phyloP scores from a whole-genome alignment of 2,797 vertebrate species.

The Vultur gryphus region DNA sequence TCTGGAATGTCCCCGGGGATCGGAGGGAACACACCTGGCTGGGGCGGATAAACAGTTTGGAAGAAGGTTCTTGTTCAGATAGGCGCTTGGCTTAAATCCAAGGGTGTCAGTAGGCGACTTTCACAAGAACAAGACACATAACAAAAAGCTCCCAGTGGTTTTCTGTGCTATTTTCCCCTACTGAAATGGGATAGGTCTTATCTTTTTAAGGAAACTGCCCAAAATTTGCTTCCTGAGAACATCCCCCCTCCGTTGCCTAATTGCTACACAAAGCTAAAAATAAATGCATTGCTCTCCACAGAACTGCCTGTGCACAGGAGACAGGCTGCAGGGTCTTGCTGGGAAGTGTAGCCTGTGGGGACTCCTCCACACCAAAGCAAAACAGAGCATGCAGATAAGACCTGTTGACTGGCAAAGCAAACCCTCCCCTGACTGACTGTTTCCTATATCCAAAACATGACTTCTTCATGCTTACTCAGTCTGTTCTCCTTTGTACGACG shows the following conservation, averaged over 20 bases:
- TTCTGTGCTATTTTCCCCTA: not conserved
- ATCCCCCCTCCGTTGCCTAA: not conserved
- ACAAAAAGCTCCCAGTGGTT: not conserved
- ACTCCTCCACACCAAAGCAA: not conserved
- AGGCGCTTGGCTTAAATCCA: not conserved
- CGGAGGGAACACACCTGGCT: not conserved
- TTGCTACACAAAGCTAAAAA: not conserved
- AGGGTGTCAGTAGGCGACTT: not conserved
- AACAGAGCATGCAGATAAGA: not conserved
- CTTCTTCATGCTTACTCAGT: not conserved
- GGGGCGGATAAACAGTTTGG: not conserved
- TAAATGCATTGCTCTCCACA: not conserved
- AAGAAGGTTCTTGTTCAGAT: slow-evolving; percentile 9
- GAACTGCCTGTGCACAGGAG: not conserved
- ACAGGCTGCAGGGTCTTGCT: not conserved
- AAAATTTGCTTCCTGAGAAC: not conserved
- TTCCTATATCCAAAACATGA: not conserved
- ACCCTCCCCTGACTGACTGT: not conserved
- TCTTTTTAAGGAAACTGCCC: slow-evolving; percentile 1
- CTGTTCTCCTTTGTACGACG: rapidly evolving
- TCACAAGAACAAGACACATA: not conserved
- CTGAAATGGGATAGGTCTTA: not conserved
- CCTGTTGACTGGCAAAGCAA: not conserved
- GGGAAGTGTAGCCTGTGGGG: not conserved
- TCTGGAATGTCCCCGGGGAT: not conserved